Base-by-base conservation (phyloP, 2,797 vertebrate species). In the Nothura maculosa region DNA sequence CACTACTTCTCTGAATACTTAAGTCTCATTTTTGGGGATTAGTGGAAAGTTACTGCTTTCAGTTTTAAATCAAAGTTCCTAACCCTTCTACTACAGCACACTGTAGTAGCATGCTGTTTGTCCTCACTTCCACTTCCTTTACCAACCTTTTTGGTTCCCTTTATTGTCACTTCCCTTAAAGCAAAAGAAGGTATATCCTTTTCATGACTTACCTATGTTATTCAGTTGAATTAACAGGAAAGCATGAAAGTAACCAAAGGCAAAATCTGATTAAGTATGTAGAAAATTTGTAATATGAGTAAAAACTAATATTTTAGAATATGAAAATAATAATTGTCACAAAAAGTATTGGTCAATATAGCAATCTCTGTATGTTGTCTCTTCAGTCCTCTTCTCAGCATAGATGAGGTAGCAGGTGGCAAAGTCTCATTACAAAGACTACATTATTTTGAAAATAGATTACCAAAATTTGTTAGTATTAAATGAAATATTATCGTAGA, bases 91-190 rank as follows among this genome's bases (percentile, higher is more conserved):
- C 20, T 50, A 1, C 3, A 86, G 32, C 30, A 74, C 8, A 12
- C 16, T 27, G 5, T 6, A 74, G 3, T 42, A 21, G 48, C 48
- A 50, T 8, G 15, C 16, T 66, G 1, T 55, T 58, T 0, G 0
- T 25, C 15, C 6, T 73, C 4, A 1, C 16, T 87, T 88, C 36
- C 43, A 58, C 25, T 32, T 20, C 2, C 45, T 68, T 68, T 17
- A 48, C 8, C 57, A 36, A 10, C 4, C 3, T 75, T 75, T 48
- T 55, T 54, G n/a, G n/a, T 3, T 40, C 40, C 27, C 32, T 52
- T 45, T 30, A n/a, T 32, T 63, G 18, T 66, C 1, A 38, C 17
- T 58, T 89, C 9, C 38, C 70, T 54, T 42, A 72, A 67, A 83
- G 19, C 5, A 15, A 61, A 25, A 83, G 13, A 5, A 50, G 1